These are phyloP conservation scores for Hirudo medicinalis DNA, from an alignment of 1,140 invertebrate species.

Conservation along the genomic window DNA sequence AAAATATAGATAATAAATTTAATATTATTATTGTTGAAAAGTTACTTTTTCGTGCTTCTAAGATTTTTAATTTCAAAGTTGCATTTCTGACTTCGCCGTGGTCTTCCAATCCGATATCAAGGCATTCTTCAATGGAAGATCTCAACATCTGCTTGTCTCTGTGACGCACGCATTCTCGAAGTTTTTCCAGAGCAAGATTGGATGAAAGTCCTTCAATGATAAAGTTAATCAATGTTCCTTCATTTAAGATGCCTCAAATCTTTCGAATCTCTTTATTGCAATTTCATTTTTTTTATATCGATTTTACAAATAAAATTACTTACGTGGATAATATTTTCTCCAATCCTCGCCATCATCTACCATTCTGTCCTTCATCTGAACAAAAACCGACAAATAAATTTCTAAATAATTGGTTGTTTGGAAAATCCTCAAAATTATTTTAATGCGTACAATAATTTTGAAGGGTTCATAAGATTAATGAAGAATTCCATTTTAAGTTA, in stretches of 20 bases:
- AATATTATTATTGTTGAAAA: background rate
- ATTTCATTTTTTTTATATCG: background rate
- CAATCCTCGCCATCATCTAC: background rate
- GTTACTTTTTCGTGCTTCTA: conserved; percentile 14
- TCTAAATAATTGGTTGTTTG: too few relatives aligned
- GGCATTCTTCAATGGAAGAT: conserved; percentile 1
- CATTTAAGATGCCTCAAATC: too few relatives aligned
- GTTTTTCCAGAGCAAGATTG: conserved; percentile 14
- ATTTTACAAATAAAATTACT: background rate
- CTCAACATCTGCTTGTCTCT: conserved; percentile 8
- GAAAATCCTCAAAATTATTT: too few relatives aligned
- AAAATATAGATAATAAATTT: too few relatives aligned
- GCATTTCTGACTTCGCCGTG: conserved; percentile 15
- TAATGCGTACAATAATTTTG: too few relatives aligned
- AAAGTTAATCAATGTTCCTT: background rate
- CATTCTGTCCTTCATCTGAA: conserved; percentile 2
- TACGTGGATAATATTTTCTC: conserved; percentile 3
- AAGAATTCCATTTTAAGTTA: too few relatives aligned
- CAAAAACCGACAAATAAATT: background rate
- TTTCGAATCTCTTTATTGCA: too few relatives aligned
- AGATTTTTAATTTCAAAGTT: background rate
- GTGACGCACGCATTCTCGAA: conserved; percentile 10
- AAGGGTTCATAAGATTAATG: too few relatives aligned
- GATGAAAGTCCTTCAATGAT: background rate
- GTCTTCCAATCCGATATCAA: conserved; percentile 2